These are phyloP conservation scores for Microtus montanus DNA, from an alignment of 2,113 vertebrate species.

Conservation along the genomic window DNA sequence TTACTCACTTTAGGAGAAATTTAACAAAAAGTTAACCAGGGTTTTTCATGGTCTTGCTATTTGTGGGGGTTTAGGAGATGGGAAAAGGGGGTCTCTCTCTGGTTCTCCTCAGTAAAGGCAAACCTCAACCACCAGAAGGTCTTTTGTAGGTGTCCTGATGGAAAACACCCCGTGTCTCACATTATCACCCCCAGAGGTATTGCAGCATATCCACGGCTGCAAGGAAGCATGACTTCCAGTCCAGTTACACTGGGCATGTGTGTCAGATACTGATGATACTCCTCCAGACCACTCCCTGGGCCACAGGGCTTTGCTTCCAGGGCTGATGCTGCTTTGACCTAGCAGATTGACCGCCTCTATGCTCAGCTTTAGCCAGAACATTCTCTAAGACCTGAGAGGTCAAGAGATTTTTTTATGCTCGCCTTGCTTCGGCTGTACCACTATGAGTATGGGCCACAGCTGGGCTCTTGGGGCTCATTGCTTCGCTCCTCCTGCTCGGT, in stretches of 20 bases:
- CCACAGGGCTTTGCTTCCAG: background rate
- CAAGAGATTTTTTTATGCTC: too few species aligned
- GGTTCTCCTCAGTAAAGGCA: background rate
- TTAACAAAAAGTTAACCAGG: background rate
- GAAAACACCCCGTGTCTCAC: background rate
- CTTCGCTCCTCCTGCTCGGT: background rate
- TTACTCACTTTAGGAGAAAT: background rate
- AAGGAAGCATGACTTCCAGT: too few species aligned
- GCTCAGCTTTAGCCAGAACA: too few species aligned
- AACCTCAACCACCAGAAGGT: rapidly evolving
- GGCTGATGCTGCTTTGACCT: background rate
- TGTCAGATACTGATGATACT: background rate
- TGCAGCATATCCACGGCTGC: too few species aligned
- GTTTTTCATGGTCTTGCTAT: background rate
- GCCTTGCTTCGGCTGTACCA: background rate
- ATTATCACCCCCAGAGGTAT: background rate
- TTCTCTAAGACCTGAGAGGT: background rate
- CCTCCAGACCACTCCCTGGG: background rate
- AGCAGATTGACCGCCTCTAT: background rate
- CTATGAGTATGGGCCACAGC: rapidly evolving
- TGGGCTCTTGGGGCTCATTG: background rate
- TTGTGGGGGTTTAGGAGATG: background rate
- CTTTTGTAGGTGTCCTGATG: background rate
- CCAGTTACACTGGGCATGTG: background rate
- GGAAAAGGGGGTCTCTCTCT: too few species aligned